Evolutionary conservation across 2,888 invertebrate genomes (phyloP).

Genomic region (Malacosoma neustria): DNA sequence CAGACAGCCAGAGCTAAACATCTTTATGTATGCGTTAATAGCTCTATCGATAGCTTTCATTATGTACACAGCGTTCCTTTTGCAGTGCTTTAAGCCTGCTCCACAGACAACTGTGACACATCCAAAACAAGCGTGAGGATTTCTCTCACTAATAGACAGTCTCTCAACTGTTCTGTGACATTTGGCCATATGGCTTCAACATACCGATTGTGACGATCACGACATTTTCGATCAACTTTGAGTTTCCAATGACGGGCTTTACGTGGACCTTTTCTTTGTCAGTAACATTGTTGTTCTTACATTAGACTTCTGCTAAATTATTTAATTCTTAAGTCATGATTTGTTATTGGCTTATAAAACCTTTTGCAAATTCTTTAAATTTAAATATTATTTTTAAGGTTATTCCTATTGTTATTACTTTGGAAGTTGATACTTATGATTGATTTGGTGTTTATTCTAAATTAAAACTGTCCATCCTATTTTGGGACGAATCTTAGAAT

Average conservation of each 20-base stretch:
- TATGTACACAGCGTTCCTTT: slow-evolving; percentile 91
- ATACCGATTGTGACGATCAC: slow-evolving; percentile 5
- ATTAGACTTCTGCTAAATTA: too few relatives aligned
- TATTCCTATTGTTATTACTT: too few relatives aligned
- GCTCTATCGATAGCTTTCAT: slow-evolving; percentile 90
- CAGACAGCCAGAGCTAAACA: slow-evolving; percentile 92
- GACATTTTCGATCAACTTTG: neutral
- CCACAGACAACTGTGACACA: slow-evolving; percentile 77
- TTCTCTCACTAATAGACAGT: slow-evolving; percentile 15
- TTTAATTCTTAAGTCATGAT: too few relatives aligned
- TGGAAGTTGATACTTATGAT: too few relatives aligned
- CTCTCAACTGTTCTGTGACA: slow-evolving; percentile 26
- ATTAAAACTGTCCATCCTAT: slow-evolving; percentile 17
- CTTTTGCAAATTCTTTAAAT: too few relatives aligned
- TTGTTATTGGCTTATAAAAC: too few relatives aligned
- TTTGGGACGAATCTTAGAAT: slow-evolving; percentile 30
- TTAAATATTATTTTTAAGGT: too few relatives aligned
- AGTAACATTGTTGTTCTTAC: too few relatives aligned
- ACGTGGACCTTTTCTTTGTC: too few relatives aligned
- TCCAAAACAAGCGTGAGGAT: slow-evolving; percentile 78
- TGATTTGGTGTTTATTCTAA: too few relatives aligned
- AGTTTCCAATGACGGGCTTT: too few relatives aligned
- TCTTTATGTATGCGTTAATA: slow-evolving; percentile 94
- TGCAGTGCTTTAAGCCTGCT: slow-evolving; percentile 90
- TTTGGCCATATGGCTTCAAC: slow-evolving; percentile 18